Evolutionary conservation across 2,888 invertebrate species (phyloP).

Genomic region (Drosophila pegasa): DNA sequence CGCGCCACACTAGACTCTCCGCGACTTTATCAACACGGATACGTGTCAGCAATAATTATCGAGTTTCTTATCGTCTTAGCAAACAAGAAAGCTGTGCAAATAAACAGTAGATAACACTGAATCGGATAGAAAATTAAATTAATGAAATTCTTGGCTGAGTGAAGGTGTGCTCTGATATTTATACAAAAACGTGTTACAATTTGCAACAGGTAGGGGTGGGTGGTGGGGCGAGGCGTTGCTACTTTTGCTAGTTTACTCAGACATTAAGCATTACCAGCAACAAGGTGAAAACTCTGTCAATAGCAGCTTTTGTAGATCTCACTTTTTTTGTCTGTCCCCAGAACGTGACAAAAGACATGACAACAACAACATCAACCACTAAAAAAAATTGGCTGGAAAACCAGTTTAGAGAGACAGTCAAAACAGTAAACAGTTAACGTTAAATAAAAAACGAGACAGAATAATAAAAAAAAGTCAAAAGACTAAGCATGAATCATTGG

Average conservation of each 20-base stretch:
- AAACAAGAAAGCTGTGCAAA: slow-evolving; percentile 43
- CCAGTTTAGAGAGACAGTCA: slow-evolving; percentile 65
- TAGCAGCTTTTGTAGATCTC: slow-evolving; percentile 62
- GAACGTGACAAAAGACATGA: slow-evolving; percentile 72
- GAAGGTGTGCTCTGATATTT: slow-evolving; percentile 19
- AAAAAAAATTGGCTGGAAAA: slow-evolving; percentile 50
- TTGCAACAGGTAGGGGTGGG: slow-evolving; percentile 46
- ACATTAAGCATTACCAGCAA: slow-evolving; percentile 11
- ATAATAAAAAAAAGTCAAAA: slow-evolving; percentile 11
- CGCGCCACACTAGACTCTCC: background rate
- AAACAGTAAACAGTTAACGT: slow-evolving; percentile 31
- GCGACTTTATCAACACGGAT: slow-evolving; percentile 21
- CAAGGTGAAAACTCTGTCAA: slow-evolving; percentile 66
- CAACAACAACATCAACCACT: slow-evolving; percentile 13
- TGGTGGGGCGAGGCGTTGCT: background rate
- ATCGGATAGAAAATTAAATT: slow-evolving; percentile 39
- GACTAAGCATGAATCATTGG: slow-evolving; percentile 60
- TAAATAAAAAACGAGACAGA: slow-evolving; percentile 25
- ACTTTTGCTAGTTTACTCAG: slow-evolving; percentile 11
- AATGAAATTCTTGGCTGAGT: slow-evolving; percentile 29
- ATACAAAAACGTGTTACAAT: slow-evolving; percentile 45
- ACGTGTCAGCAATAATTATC: slow-evolving; percentile 35
- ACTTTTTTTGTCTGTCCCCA: slow-evolving; percentile 55
- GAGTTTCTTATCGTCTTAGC: slow-evolving; percentile 43
- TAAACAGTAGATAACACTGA: slow-evolving; percentile 33